Percentiles rank a stretch among this genome's conserved stretches.
These are phyloP conservation scores for Trematomus bernacchii DNA, from an alignment of 2,797 vertebrate genomes.

Conservation along the genomic window DNA sequence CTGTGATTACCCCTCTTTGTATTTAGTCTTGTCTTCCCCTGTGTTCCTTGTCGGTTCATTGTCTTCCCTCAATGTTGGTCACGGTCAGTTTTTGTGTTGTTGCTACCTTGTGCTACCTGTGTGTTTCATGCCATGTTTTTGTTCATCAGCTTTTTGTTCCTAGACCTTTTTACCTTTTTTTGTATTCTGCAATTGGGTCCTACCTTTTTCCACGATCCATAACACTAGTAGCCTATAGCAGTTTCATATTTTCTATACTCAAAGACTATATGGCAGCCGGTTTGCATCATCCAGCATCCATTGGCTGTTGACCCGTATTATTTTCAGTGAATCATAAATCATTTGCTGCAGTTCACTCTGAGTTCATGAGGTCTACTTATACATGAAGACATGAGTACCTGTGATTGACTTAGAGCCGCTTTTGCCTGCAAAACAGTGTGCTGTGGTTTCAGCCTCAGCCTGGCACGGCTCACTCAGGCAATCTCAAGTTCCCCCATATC, in stretches of 20 bases:
- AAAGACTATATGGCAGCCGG: conserved; percentile 1
- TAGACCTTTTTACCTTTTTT: too few relatives aligned
- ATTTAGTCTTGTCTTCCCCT: too few relatives aligned
- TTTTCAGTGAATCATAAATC: conserved; percentile 51
- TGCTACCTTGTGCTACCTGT: too few relatives aligned
- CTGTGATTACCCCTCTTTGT: too few relatives aligned
- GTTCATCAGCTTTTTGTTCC: too few relatives aligned
- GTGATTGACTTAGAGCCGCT: conserved; percentile 68
- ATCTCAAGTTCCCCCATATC: conserved; percentile 79
- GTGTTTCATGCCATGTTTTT: too few relatives aligned
- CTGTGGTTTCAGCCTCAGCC: conserved; percentile 73
- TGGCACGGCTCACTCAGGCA: conserved; percentile 72
- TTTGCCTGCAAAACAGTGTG: conserved; percentile 60
- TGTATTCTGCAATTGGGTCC: too few relatives aligned
- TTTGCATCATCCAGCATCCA: conserved; percentile 35
- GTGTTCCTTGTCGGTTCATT: too few relatives aligned
- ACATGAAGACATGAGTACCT: conserved; percentile 59
- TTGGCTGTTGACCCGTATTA: conserved; percentile 43
- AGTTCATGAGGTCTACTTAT: conserved; percentile 61
- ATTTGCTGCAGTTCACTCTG: conserved; percentile 58
- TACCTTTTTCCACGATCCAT: too few relatives aligned
- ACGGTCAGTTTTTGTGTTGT: too few relatives aligned
- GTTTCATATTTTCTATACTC: conserved; percentile 1
- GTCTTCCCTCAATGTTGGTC: too few relatives aligned
- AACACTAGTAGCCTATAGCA: too few relatives aligned